Evolutionary conservation across 2,113 vertebrate species (phyloP).

Genomic region (Coptodon bakossiorum): DNA sequence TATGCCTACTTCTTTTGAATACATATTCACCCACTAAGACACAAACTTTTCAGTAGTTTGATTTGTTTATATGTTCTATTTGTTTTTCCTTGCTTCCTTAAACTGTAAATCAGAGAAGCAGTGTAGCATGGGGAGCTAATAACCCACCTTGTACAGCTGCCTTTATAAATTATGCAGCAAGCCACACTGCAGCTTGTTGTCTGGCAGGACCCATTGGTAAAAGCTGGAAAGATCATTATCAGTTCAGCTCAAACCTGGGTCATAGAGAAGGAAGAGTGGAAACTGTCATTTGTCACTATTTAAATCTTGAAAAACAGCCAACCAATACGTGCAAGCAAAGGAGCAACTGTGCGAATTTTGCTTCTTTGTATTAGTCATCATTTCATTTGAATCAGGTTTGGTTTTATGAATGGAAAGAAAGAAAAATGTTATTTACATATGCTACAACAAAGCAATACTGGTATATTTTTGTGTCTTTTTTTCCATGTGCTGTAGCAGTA

Average conservation of each 20-base stretch:
- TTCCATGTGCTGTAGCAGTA: not conserved
- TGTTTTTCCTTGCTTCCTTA: conserved; percentile 50
- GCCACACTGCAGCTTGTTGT: conserved; percentile 35
- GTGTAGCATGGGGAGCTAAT: conserved; percentile 58
- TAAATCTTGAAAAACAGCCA: not conserved
- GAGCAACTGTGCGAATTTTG: conserved; percentile 28
- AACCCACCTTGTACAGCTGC: conserved; percentile 60
- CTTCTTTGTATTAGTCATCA: not conserved
- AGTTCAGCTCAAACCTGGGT: not conserved
- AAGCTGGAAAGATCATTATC: not conserved
- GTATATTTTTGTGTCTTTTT: not conserved
- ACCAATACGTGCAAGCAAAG: conserved; percentile 45
- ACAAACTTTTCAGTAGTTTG: conserved; percentile 59
- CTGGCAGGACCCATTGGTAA: conserved; percentile 37
- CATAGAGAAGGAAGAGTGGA: not conserved
- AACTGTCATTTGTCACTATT: conserved; percentile 15
- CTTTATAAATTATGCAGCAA: conserved; percentile 65
- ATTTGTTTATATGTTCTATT: conserved; percentile 64
- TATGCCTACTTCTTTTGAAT: not conserved
- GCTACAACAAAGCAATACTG: not conserved
- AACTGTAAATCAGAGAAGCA: conserved; percentile 67
- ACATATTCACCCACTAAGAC: conserved; percentile 8
- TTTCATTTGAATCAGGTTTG: conserved; percentile 4
- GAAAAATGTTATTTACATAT: not conserved
- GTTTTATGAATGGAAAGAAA: conserved; percentile 9